Percentiles rank a stretch among this genome's conserved stretches.
These are phyloP conservation scores for Labeo calbasu DNA, from an alignment of 2,797 vertebrate genomes.

Conservation along the genomic window DNA sequence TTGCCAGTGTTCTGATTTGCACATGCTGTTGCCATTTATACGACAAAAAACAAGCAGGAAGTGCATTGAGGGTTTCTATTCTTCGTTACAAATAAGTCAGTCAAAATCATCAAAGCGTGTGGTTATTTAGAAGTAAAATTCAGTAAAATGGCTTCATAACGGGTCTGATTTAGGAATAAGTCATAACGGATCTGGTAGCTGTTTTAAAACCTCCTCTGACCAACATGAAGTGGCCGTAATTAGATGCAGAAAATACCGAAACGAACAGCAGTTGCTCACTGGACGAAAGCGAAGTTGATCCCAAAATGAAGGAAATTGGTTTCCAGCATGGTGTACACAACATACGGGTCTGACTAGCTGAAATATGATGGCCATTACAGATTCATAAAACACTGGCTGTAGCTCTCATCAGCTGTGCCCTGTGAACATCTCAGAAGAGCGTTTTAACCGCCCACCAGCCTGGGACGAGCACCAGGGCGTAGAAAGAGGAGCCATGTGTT, in stretches of 20 bases:
- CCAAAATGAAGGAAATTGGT: constrained; percentile 26
- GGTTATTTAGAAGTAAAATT: neutral
- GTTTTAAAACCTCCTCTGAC: neutral
- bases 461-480: constrained; percentile 21
- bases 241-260: constrained; percentile 13
- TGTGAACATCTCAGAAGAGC: constrained; percentile 46
- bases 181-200: neutral
- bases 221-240: neutral
- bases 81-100: neutral
- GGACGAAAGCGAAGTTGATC: constrained; percentile 19
- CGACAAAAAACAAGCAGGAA: constrained; percentile 14
- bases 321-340: constrained; percentile 36
- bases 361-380: constrained; percentile 48
- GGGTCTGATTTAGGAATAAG: neutral
- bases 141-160: neutral
- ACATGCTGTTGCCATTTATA: constrained; percentile 21
- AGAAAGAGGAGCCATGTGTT: constrained; percentile 21
- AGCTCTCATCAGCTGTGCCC: constrained; percentile 39
- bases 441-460: constrained; percentile 33
- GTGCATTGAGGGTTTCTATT: neutral
- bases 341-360: constrained; percentile 45
- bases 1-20: constrained; percentile 37
- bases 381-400: constrained; percentile 40
- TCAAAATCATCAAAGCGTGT: neutral
- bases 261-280: constrained; percentile 6